Conservation (phyloP, 2,113 vertebrate species). For the Sigmodon hispidus region DNA sequence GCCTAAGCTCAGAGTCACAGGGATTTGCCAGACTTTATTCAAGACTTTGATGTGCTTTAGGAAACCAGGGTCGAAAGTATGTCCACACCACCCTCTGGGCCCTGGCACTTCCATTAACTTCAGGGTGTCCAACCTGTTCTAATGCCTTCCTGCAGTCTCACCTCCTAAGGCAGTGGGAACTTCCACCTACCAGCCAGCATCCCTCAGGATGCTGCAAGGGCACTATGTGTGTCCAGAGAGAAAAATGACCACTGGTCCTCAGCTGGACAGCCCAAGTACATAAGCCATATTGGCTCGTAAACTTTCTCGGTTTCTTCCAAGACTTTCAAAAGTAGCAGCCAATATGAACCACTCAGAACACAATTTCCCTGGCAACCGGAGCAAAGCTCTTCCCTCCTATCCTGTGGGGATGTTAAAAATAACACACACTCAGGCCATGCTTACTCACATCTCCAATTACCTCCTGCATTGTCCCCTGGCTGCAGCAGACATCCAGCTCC, state of each 20-base stretch:
- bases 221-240: background rate
- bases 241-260: background rate
- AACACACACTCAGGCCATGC: background rate
- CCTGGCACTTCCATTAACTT: background rate
- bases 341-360: slow-evolving; percentile 5
- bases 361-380: slow-evolving; percentile 65
- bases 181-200: background rate
- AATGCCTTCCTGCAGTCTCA: background rate
- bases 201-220: background rate
- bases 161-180: background rate
- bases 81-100: background rate
- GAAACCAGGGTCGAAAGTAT: background rate
- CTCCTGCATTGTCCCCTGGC: background rate
- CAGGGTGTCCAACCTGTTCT: background rate
- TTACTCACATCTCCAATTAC: background rate
- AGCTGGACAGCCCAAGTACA: background rate
- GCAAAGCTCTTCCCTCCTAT: slow-evolving; percentile 25
- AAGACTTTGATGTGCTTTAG: no score
- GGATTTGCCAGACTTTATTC: background rate
- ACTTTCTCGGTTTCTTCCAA: background rate
- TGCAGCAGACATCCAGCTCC: background rate
- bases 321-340: slow-evolving; percentile 61
- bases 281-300: background rate
- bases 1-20: background rate
- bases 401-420: slow-evolving; percentile 67